Base-by-base conservation (phyloP, 2,113 vertebrate genomes). In the Poeciliopsis occidentalis region DNA sequence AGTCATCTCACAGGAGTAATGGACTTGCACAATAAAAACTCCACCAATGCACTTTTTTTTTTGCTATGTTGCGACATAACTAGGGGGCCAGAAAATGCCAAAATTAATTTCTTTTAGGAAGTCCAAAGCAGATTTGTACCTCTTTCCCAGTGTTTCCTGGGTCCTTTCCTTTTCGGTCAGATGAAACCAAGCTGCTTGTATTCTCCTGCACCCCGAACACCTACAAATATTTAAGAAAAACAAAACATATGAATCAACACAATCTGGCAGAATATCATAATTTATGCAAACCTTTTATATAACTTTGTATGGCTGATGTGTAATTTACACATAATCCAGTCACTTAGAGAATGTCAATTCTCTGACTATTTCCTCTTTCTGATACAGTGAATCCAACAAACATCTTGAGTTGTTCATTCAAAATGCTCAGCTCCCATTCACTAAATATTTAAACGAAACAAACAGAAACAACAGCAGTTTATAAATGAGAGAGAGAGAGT, bases 151-250 rank as follows among this genome's bases (percentile, higher is more conserved):
- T 34, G 89, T 96, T 92, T 88, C 89, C 91, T 60, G 64, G 62
- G 63, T 94, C 91, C 93, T 93, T 93, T 94, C 91, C 94, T 93
- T 95, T 91, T 92, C n/a, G 69, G 10, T 76, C 87, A 65, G 84
- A 86, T 61, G 73, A 70, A 79, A 75, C 63, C 12, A 75, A 76
- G 4, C 84, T n/a, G 44, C 87, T 86, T 64, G 95, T 95, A 93
- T 95, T 95, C 89, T 94, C 96, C 94, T 97, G 95, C 90, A 98
- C 94, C 88, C 97, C 97, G 94, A 98, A 98, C 80, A 98, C 97
- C 97, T 98, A 93, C 5, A 78, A 61, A 65, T 7, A 54, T 70
- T 11, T 10, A 26, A 17, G 8, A 79, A 2, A 22, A 74, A 1
- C 1, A 3, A 19, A 67, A 3, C 17, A 7, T n/a, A 68, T 17